These are phyloP conservation scores for Magallana ariakensis DNA, from an alignment of 1,140 invertebrate genomes.

Conservation along the genomic window DNA sequence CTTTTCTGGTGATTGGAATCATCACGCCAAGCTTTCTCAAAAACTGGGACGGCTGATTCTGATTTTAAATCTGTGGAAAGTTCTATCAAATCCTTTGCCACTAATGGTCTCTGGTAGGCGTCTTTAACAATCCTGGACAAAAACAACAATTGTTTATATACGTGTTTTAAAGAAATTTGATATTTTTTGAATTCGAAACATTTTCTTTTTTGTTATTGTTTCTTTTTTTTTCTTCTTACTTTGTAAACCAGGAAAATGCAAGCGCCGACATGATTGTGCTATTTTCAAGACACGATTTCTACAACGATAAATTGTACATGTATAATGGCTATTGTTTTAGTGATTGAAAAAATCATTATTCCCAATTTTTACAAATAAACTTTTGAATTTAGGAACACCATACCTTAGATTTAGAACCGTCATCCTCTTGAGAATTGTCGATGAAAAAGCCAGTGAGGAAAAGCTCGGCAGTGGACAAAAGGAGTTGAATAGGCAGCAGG, in stretches of 20 bases:
- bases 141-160: background rate
- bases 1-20: background rate
- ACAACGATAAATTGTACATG: background rate
- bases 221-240: background rate
- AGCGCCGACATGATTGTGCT: background rate
- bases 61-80: background rate
- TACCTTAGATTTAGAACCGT: background rate
- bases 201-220: no score
- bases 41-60: background rate
- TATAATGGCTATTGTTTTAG: background rate
- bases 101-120: background rate
- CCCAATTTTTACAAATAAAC: background rate
- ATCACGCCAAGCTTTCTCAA: background rate
- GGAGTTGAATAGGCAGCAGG: background rate
- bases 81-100: background rate
- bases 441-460: background rate
- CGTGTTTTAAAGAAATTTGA: no score
- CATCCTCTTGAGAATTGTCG: background rate
- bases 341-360: background rate
- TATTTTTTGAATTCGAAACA: no score
- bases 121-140: background rate
- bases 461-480: background rate
- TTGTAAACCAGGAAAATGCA: conserved; percentile 10
- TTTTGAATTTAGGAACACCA: background rate
- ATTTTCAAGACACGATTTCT: background rate